These are phyloP conservation scores for Patella caerulea DNA, from an alignment of 2,888 invertebrate genomes.

Conservation along the genomic window DNA sequence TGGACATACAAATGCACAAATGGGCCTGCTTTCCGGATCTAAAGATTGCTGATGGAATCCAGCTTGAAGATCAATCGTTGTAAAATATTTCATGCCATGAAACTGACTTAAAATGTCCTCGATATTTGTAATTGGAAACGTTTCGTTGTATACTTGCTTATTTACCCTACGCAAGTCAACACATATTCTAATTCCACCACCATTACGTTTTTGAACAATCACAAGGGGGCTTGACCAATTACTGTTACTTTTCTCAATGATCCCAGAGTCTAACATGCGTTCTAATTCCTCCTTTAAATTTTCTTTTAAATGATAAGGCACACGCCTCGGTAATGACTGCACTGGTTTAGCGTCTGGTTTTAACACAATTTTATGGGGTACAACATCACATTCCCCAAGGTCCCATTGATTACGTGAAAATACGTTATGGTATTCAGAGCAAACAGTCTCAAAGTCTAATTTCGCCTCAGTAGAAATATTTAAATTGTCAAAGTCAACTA, in stretches of 20 bases:
- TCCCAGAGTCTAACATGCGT: neutral
- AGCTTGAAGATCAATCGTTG: neutral
- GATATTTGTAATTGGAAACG: neutral
- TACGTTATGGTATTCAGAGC: neutral
- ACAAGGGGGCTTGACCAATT: constrained; percentile 2
- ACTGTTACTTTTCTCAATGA: neutral
- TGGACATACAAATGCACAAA: neutral
- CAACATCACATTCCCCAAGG: neutral
- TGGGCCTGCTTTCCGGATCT: neutral
- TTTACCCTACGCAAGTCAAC: neutral
- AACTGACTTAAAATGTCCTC: neutral
- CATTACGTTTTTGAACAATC: neutral
- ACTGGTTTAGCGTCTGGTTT: neutral
- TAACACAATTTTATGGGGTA: neutral
- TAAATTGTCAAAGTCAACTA: neutral
- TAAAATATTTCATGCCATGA: constrained; percentile 2
- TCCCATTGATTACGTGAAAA: constrained; percentile 6
- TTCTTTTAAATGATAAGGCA: neutral
- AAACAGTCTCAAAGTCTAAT: neutral
- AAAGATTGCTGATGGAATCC: neutral
- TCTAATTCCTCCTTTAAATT: neutral
- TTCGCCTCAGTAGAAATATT: neutral
- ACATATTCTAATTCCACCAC: constrained; percentile 4
- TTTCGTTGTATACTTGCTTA: neutral
- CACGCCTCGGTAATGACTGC: neutral